phyloP scores from a whole-genome alignment of 2,888 invertebrate species.

The Craniophora ligustri region DNA sequence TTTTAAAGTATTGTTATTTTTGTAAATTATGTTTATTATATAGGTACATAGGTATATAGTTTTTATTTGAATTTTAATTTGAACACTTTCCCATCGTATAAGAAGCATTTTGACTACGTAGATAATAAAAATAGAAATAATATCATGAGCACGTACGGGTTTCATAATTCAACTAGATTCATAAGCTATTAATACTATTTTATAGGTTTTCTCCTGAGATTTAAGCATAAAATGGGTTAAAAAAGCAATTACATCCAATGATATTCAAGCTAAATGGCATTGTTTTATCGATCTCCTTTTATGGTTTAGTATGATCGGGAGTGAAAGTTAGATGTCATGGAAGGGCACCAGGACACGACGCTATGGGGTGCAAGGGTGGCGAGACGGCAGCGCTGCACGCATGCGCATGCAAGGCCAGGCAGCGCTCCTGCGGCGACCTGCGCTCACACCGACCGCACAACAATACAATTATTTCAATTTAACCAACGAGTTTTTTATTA shows the following conservation, averaged over 20 bases:
- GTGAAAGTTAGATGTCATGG: conserved; percentile 82
- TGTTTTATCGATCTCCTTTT: conserved; percentile 54
- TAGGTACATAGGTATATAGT: no score
- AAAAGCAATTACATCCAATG: neutral
- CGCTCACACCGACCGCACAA: conserved; percentile 63
- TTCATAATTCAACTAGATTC: conserved; percentile 6
- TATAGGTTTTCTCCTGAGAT: conserved; percentile 8
- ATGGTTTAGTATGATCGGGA: conserved; percentile 64
- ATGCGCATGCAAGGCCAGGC: conserved; percentile 71
- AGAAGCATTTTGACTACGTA: no score
- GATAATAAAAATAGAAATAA: no score
- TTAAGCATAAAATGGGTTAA: neutral
- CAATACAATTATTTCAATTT: no score
- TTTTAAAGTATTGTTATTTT: no score
- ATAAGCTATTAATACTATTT: conserved; percentile 1
- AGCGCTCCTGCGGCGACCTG: conserved; percentile 48
- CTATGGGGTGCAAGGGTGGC: conserved; percentile 66
- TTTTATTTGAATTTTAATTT: no score
- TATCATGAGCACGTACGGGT: neutral
- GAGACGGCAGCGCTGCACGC: conserved; percentile 60
- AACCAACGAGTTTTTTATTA: no score
- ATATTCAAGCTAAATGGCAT: conserved; percentile 17
- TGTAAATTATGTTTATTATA: no score
- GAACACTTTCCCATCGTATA: no score
- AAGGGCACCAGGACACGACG: conserved; percentile 84